These are phyloP conservation scores for Nemopilema nomurai DNA, from an alignment of 30 jellyfish, hydroid and myxozoan genomes.

Conservation along the genomic window DNA sequence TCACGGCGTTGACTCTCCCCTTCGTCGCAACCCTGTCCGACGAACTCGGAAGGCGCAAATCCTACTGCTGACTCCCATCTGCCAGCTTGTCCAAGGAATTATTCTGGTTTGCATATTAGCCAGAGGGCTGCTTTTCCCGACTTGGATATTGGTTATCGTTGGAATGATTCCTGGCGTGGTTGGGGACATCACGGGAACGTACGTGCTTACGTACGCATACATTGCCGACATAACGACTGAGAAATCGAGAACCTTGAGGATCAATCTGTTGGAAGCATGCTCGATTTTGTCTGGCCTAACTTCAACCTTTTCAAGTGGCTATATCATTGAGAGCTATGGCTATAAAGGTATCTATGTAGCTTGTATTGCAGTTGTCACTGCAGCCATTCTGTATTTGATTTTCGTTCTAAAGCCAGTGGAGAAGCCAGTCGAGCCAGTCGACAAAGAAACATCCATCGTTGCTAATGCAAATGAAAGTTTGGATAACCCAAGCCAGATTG, in stretches of 20 bases:
- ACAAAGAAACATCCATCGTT: too few species aligned
- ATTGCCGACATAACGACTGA: neutral
- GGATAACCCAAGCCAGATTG: neutral
- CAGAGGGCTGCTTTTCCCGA: neutral
- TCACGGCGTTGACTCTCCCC: constrained; percentile 12
- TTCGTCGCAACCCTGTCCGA: constrained; percentile 24
- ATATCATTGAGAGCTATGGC: constrained; percentile 4
- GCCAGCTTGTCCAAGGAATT: neutral
- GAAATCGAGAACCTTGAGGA: constrained; percentile 4
- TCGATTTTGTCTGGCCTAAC: neutral
- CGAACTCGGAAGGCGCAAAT: neutral
- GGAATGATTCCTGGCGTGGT: neutral
- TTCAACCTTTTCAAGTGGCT: constrained; percentile 11
- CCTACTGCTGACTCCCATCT: neutral
- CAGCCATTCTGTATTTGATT: neutral
- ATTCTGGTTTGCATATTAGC: neutral
- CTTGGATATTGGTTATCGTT: neutral
- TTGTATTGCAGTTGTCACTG: neutral
- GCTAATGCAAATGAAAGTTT: neutral
- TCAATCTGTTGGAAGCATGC: constrained; percentile 6
- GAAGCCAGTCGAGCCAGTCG: neutral
- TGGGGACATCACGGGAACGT: neutral
- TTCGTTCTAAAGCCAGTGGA: constrained; percentile 5
- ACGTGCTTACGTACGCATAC: constrained; percentile 4
- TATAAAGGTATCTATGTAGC: neutral